phyloP scores from a whole-genome alignment of 2,113 vertebrate species.

The Oncorhynchus mykiss region DNA sequence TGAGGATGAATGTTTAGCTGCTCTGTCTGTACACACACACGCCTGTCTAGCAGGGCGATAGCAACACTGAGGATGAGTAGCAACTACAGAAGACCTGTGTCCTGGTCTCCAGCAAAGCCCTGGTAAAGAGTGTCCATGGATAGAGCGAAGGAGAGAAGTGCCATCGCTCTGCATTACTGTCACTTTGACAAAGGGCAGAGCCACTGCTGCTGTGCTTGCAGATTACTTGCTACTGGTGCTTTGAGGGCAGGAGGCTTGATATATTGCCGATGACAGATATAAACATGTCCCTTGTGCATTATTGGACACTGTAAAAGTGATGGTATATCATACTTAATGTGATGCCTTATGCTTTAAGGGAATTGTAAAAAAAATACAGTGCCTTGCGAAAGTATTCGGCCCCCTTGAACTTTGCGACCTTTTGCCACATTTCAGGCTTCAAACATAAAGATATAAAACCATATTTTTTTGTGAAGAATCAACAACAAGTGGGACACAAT shows the following conservation, averaged over 20 bases:
- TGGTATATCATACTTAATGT: no score
- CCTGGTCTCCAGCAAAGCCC: neutral
- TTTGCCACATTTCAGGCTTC: no score
- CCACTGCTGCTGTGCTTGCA: conserved; percentile 43
- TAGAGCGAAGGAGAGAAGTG: neutral
- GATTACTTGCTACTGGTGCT: conserved; percentile 50
- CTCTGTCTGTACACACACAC: conserved; percentile 7
- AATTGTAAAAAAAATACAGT: no score
- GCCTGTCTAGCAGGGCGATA: conserved; percentile 38
- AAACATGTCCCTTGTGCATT: conserved; percentile 24
- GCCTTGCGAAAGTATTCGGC: no score
- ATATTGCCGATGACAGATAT: conserved; percentile 43
- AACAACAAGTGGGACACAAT: no score
- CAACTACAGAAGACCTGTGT: conserved; percentile 20
- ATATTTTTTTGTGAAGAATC: no score
- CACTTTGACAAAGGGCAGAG: conserved; percentile 48
- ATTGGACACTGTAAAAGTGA: neutral
- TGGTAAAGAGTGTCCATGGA: conserved; percentile 12
- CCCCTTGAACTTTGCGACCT: no score
- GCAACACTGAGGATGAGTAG: neutral
- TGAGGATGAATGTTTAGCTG: conserved; percentile 53
- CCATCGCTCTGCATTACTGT: conserved; percentile 33
- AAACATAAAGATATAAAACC: no score
- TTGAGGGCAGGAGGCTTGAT: conserved; percentile 35
- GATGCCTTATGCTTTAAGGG: no score